These are phyloP conservation scores for Oligia fasciuncula DNA, from an alignment of 2,888 invertebrate genomes.

Conservation along the genomic window DNA sequence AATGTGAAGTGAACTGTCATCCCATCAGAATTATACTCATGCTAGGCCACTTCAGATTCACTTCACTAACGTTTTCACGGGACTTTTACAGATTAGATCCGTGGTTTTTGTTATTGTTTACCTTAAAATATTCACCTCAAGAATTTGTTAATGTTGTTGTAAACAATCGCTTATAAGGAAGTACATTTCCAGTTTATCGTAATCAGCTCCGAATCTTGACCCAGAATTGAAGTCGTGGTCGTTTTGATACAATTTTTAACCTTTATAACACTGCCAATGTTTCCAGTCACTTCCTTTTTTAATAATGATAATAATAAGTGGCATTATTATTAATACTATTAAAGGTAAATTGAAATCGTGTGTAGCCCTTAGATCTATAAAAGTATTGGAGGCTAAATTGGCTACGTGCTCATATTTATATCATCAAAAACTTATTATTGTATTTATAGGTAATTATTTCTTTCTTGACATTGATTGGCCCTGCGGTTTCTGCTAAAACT, in stretches of 20 bases:
- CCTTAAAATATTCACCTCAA: neutral
- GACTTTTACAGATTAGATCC: too few species aligned
- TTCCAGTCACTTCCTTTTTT: conserved; percentile 62
- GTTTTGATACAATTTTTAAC: conserved; percentile 60
- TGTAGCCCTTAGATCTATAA: conserved; percentile 52
- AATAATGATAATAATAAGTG: conserved; percentile 33
- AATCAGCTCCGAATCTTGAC: conserved; percentile 60
- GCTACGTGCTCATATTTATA: conserved; percentile 35
- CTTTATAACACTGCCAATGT: conserved; percentile 49
- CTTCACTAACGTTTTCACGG: too few species aligned
- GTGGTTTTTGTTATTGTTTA: neutral
- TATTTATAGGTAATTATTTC: neutral
- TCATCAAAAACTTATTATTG: neutral
- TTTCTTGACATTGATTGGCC: neutral
- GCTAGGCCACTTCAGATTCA: too few species aligned
- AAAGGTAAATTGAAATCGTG: conserved; percentile 56
- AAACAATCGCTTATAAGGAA: conserved; percentile 53
- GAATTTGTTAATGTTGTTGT: conserved; percentile 33
- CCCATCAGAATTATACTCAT: too few species aligned
- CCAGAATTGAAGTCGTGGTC: conserved; percentile 57
- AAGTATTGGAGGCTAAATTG: conserved; percentile 33
- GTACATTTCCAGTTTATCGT: conserved; percentile 38
- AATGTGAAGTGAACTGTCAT: too few species aligned
- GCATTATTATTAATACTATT: conserved; percentile 42
- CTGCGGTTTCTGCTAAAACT: too few species aligned